Base-by-base conservation (phyloP, 2,888 invertebrate species). In the Dryocosmus kuriphilus region DNA sequence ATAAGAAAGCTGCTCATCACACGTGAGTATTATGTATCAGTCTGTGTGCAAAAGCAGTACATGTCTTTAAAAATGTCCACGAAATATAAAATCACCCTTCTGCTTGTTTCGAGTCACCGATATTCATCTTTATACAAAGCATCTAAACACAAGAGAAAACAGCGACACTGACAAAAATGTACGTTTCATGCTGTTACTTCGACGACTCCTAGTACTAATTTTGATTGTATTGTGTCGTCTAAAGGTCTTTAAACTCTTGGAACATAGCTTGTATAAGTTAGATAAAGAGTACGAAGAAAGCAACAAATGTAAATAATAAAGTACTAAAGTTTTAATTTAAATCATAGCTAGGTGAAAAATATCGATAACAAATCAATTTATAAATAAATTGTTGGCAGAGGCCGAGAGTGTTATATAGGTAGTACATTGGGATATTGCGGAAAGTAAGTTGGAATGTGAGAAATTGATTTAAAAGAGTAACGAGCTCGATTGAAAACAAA, bases 391-490 rank as follows among this genome's bases (percentile, higher is more conserved):
- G 82, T 85, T 86, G 86, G 84, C 82, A 80, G 80, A 79, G 79
- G 84, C 85, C 88, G 86, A 88, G 89, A 88, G 87, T 87, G 87
- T 85, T 85, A 71, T 82, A 77, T 79, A 80, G 84, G 80, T 85
- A 86, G 82, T 82, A 76, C 22, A 77, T 57, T 32, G 55, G 65
- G 77, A 46, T 60, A 74, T 78, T 77, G 71, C 67, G 73, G 74
- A 74, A 71, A 62, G 73, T 61, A 77, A 75, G n/a, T 65, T 80
- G 82, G 85, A 86, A 87, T 86, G 83, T 85, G 80, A 80, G 81
- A 80, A 62, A 77, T 76, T 79, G 62, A 76, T 79, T 77, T 65
- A 9, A 76, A 65, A 67, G 14, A 24, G 8, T 65, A 46, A 51
- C 27, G 35, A 62, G 22, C 41, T 67, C 7, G 27, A 60, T 60